phyloP scores from a whole-genome alignment of 2,797 vertebrate species.

The Dryobates pubescens region DNA sequence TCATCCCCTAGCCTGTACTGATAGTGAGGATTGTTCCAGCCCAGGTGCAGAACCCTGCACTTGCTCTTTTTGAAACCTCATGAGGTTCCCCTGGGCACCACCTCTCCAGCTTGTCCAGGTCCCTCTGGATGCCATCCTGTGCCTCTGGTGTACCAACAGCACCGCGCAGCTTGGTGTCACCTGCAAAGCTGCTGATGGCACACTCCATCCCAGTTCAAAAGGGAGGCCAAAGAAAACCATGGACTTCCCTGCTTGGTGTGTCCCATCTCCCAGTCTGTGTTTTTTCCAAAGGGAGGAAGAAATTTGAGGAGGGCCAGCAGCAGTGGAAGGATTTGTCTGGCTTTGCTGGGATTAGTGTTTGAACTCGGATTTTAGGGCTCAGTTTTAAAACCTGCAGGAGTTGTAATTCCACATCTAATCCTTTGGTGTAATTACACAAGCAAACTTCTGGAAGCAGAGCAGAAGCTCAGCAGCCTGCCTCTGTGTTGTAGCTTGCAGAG shows the following conservation, averaged over 20 bases:
- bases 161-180: no score
- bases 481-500: not conserved
- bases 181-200: no score
- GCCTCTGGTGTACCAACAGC: no score
- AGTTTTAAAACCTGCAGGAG: constrained; percentile 45
- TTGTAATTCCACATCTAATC: constrained; percentile 60
- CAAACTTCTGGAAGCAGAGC: not conserved
- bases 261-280: not conserved
- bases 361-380: constrained; percentile 39
- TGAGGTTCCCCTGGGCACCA: no score
- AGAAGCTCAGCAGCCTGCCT: not conserved
- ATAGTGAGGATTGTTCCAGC: no score
- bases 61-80: no score
- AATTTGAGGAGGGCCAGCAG: not conserved
- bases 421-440: constrained; percentile 23
- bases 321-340: constrained; percentile 31
- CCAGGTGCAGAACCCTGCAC: no score
- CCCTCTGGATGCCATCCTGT: no score
- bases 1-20: no score
- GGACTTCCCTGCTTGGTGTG: not conserved
- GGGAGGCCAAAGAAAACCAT: no score
- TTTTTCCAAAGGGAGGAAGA: not conserved
- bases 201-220: no score
- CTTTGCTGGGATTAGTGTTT: constrained; percentile 50
- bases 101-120: no score